phyloP scores from a whole-genome alignment of 2,113 vertebrate genomes.

The Heliornis fulica region DNA sequence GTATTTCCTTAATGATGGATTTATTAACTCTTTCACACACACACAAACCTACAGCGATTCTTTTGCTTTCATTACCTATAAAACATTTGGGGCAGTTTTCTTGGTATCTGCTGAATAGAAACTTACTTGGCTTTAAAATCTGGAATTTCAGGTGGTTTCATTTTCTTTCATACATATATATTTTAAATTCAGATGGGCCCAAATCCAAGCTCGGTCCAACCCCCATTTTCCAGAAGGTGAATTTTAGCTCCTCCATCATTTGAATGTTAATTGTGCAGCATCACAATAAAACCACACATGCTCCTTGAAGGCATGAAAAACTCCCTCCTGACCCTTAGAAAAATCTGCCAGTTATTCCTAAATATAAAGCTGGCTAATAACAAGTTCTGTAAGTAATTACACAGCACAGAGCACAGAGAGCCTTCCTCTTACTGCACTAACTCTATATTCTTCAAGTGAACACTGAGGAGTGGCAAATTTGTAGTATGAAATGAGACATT shows the following conservation, averaged over 20 bases:
- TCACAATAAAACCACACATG: conserved; percentile 7
- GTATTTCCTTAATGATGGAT: background rate
- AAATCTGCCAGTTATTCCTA: conserved; percentile 30
- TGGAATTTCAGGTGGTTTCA: background rate
- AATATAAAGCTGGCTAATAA: conserved; percentile 47
- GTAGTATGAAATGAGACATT: background rate
- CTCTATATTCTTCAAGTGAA: background rate
- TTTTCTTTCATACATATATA: background rate
- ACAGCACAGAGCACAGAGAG: conserved; percentile 18
- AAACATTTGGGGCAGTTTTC: background rate
- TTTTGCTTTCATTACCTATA: background rate
- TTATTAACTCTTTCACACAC: background rate
- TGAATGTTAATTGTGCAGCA: background rate
- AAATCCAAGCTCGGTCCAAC: background rate
- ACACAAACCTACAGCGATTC: background rate
- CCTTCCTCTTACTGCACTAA: conserved; percentile 14
- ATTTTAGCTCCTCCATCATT: background rate
- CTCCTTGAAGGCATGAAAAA: conserved; percentile 25
- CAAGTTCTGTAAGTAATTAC: conserved; percentile 46
- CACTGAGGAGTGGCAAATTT: background rate
- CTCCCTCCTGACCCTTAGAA: conserved; percentile 25
- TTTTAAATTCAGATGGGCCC: background rate
- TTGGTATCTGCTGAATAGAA: background rate
- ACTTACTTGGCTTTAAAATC: background rate
- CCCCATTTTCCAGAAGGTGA: background rate